These are phyloP conservation scores for Acanthosoma haemorrhoidale DNA, from an alignment of 2,888 invertebrate genomes.

Conservation along the genomic window DNA sequence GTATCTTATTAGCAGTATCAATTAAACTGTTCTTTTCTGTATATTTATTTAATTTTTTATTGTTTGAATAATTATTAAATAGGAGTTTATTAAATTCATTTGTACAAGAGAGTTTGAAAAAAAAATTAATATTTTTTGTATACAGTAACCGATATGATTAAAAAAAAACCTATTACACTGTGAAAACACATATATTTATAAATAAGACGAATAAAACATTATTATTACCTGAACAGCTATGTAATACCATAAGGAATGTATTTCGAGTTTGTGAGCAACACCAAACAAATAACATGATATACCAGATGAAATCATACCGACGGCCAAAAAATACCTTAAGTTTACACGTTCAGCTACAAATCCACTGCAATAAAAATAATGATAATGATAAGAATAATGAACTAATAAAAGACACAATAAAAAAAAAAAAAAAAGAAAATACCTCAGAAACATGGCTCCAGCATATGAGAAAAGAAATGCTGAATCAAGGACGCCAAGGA, in stretches of 20 bases:
- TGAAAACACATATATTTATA: no score
- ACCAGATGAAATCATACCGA: constrained; percentile 86
- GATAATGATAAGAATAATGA: neutral
- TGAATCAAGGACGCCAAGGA: constrained; percentile 83
- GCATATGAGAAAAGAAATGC: constrained; percentile 90
- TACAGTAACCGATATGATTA: no score
- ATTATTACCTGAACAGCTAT: constrained; percentile 68
- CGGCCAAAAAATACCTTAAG: constrained; percentile 79
- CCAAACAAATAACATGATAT: constrained; percentile 84
- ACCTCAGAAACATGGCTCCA: constrained; percentile 80
- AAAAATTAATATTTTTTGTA: no score
- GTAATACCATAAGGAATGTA: constrained; percentile 79
- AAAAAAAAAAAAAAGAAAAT: constrained; percentile 35
- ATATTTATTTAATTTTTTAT: no score
- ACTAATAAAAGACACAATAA: constrained; percentile 33
- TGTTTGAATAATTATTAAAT: no score
- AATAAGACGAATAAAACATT: no score
- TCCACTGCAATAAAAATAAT: constrained; percentile 54
- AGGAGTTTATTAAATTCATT: no score
- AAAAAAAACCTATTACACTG: no score
- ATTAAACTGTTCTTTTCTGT: no score
- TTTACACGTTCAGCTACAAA: constrained; percentile 89
- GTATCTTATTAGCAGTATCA: no score
- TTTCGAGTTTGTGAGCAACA: constrained; percentile 69
- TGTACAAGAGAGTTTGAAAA: no score